These are phyloP conservation scores for Uria aalge DNA, from an alignment of 2,113 vertebrate species.

Conservation along the genomic window DNA sequence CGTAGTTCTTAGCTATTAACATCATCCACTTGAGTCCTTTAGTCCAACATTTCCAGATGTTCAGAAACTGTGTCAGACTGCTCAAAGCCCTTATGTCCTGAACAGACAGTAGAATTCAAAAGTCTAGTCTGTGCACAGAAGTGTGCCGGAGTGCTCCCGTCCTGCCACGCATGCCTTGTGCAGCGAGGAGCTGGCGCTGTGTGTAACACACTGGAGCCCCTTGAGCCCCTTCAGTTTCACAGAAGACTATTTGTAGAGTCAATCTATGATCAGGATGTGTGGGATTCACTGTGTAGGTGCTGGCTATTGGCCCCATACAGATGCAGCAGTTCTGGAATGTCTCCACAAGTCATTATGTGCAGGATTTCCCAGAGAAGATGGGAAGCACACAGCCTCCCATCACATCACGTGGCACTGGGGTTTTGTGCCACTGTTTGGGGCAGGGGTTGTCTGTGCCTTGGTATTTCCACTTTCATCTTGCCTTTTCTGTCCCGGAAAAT, in stretches of 20 bases:
- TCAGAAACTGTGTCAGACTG: not conserved
- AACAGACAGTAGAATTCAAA: constrained; percentile 21
- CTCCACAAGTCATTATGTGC: not conserved
- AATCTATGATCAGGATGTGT: not conserved
- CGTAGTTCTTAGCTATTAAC: not conserved
- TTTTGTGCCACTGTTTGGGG: not conserved
- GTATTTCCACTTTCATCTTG: not conserved
- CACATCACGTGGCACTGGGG: fast-evolving
- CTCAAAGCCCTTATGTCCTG: not conserved
- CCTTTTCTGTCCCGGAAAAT: not conserved
- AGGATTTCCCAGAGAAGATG: not conserved
- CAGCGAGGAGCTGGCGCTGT: fast-evolving
- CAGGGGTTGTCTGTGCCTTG: fast-evolving
- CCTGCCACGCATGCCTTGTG: fast-evolving
- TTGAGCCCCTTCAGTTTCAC: not conserved
- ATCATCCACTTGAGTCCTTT: not conserved
- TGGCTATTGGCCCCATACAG: not conserved
- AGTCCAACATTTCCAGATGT: constrained; percentile 17
- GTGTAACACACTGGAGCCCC: not conserved
- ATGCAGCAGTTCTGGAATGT: not conserved
- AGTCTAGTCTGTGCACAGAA: not conserved
- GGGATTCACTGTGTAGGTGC: fast-evolving
- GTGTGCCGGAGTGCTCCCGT: fast-evolving
- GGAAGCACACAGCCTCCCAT: not conserved
- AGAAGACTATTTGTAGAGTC: not conserved